Conservation (phyloP, 2,797 vertebrate genomes). For the Acridotheres tristis region DNA sequence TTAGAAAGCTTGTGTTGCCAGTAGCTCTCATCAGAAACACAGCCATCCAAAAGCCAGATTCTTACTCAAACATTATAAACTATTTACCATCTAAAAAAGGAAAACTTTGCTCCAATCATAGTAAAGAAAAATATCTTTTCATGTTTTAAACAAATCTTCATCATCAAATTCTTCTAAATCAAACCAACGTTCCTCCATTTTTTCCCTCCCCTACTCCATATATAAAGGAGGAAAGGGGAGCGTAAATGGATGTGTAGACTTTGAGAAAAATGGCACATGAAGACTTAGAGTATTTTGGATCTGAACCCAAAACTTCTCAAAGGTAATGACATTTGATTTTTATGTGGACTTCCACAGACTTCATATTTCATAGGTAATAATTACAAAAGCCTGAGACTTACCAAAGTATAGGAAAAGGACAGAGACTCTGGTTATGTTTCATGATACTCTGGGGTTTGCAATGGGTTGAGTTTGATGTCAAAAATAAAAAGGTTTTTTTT, state of each 20-base stretch:
- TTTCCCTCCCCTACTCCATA: neutral
- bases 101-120: neutral
- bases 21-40: neutral
- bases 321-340: neutral
- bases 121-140: neutral
- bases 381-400: neutral
- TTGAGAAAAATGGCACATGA: neutral
- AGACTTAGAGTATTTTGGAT: neutral
- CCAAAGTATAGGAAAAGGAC: neutral
- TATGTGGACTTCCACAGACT: neutral
- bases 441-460: neutral
- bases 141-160: neutral
- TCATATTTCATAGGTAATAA: neutral
- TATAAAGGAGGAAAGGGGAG: neutral
- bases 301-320: neutral
- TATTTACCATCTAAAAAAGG: neutral
- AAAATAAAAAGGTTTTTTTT: fast-evolving
- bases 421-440: neutral
- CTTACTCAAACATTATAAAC: neutral
- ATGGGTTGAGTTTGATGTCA: neutral
- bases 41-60: neutral
- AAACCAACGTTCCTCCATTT: neutral
- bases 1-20: conserved; percentile 23
- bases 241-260: neutral
- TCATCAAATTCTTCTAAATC: neutral